These are phyloP conservation scores for Apogon talboti DNA, from an alignment of 2,797 vertebrate species.

Conservation along the genomic window DNA sequence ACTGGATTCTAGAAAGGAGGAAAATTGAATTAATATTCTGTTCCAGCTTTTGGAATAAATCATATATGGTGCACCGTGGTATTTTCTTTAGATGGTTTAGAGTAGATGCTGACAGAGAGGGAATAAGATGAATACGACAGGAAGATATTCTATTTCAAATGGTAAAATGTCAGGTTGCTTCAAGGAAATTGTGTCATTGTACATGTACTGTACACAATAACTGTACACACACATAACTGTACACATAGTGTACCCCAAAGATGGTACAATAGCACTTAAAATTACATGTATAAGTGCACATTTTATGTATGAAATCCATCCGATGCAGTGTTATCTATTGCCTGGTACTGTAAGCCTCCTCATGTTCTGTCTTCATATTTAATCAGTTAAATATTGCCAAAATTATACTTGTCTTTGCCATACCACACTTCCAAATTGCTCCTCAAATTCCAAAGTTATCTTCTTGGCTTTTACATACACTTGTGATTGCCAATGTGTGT, in stretches of 20 bases:
- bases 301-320: too few species aligned
- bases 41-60: conserved; percentile 45
- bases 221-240: too few species aligned
- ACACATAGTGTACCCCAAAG: too few species aligned
- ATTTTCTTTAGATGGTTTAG: conserved; percentile 38
- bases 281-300: too few species aligned
- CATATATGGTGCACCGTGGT: conserved; percentile 15
- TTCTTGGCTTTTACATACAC: neutral
- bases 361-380: too few species aligned
- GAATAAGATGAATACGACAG: conserved; percentile 20
- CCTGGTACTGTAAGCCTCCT: too few species aligned
- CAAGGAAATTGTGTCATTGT: conserved; percentile 5
- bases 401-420: neutral
- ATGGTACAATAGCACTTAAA: too few species aligned
- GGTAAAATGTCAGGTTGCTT: conserved; percentile 13
- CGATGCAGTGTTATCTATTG: too few species aligned
- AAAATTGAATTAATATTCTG: conserved; percentile 60
- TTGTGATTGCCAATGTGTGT: neutral
- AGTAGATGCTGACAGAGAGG: conserved; percentile 14
- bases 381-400: neutral
- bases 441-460: neutral
- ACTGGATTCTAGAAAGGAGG: conserved; percentile 47
- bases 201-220: too few species aligned
- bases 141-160: conserved; percentile 16
- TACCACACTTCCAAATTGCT: neutral